A percentile compares a stretch with the other conserved stretches of the same genome.
phyloP scores from a whole-genome alignment of 2,797 vertebrate genomes.

The Urocyon cinereoargenteus region DNA sequence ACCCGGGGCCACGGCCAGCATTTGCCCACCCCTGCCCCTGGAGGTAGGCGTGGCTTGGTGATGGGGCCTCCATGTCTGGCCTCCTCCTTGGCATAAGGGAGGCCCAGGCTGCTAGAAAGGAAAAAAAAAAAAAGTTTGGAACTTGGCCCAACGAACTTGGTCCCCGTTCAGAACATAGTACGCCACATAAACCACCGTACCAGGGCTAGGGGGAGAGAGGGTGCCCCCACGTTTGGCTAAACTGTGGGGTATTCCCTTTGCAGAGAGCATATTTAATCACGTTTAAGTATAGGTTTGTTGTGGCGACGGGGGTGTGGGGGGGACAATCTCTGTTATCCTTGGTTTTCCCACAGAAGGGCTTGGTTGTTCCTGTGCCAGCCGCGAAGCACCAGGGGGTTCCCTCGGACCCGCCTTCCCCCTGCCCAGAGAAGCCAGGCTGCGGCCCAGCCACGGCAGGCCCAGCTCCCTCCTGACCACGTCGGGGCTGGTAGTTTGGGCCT shows the following conservation, averaged over 20 bases:
- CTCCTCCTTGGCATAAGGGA: slow-evolving; percentile 63
- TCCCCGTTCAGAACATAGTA: slow-evolving; percentile 73
- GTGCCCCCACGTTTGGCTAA: slow-evolving; percentile 75
- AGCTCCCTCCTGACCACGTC: rapidly evolving
- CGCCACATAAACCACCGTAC: slow-evolving; percentile 82
- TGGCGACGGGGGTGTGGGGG: not conserved
- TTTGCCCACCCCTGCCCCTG: rapidly evolving
- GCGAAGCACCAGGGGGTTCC: not conserved
- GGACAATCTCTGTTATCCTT: slow-evolving; percentile 2
- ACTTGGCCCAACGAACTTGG: slow-evolving; percentile 80
- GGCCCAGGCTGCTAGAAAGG: slow-evolving; percentile 68
- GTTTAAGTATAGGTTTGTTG: slow-evolving; percentile 82
- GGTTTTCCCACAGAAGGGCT: slow-evolving; percentile 83
- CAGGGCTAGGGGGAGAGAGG: slow-evolving; percentile 77
- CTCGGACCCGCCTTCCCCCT: not conserved
- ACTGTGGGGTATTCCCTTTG: slow-evolving; percentile 82
- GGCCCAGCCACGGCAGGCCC: rapidly evolving
- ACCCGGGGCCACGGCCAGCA: rapidly evolving
- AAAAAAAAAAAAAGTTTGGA: slow-evolving; percentile 67
- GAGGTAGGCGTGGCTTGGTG: rapidly evolving
- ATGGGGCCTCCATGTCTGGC: not conserved
- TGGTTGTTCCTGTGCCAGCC: not conserved
- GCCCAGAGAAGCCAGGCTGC: not conserved
- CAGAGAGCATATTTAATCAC: slow-evolving; percentile 79
- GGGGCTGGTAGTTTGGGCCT: rapidly evolving